phyloP scores from a whole-genome alignment of 2,797 vertebrate genomes.

The Sebastes iracundus region DNA sequence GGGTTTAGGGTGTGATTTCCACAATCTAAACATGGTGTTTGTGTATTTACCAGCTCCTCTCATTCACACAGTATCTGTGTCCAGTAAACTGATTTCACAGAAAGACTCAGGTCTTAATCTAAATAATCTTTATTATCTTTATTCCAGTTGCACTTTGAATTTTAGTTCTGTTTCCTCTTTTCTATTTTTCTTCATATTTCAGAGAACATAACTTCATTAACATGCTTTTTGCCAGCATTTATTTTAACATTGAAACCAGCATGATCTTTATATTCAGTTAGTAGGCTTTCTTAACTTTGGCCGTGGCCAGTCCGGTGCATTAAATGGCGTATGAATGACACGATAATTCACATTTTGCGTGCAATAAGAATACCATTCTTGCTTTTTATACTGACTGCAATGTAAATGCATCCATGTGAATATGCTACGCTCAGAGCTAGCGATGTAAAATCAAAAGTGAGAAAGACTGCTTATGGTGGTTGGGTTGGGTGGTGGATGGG shows the following conservation, averaged over 20 bases:
- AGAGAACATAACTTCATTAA: background rate
- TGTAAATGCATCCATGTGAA: no score
- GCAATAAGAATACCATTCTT: no score
- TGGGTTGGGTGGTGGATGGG: no score
- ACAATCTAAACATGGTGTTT: slow-evolving; percentile 6
- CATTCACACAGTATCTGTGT: background rate
- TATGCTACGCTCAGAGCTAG: no score
- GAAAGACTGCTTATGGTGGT: no score
- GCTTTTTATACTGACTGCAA: no score
- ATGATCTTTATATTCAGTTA: background rate
- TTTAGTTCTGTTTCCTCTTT: background rate
- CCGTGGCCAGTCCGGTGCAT: background rate
- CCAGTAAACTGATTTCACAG: background rate
- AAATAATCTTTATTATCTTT: background rate
- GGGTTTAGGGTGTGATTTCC: slow-evolving; percentile 10
- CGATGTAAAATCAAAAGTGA: no score
- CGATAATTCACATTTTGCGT: no score
- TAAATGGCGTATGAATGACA: no score
- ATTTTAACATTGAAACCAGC: background rate
- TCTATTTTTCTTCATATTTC: background rate
- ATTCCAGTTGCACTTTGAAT: background rate
- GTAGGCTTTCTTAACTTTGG: background rate
- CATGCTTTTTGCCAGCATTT: background rate
- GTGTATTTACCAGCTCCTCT: background rate
- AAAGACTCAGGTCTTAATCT: background rate